Conservation (phyloP, 2,888 invertebrate genomes). For the Andrena dorsata region DNA sequence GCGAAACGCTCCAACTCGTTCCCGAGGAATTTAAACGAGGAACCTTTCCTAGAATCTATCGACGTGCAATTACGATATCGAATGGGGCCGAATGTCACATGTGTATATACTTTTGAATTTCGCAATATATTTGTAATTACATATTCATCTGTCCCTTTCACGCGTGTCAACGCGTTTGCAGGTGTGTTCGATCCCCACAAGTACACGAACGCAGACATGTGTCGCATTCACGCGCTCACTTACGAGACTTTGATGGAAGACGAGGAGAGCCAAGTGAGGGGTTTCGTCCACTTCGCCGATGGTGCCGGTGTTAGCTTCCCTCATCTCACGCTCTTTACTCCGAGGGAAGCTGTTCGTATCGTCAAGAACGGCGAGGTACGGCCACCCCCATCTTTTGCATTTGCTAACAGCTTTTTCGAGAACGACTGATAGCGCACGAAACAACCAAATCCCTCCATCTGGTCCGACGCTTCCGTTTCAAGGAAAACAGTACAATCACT, state of each 20-base stretch:
- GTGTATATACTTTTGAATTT: neutral
- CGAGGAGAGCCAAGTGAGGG: constrained; percentile 92
- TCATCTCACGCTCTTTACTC: constrained; percentile 91
- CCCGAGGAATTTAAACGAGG: neutral
- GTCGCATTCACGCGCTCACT: constrained; percentile 91
- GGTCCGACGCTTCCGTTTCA: constrained; percentile 55
- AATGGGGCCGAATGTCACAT: neutral
- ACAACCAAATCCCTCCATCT: neutral
- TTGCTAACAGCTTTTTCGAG: neutral
- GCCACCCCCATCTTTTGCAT: neutral
- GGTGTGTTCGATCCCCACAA: constrained; percentile 92
- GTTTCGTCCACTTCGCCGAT: constrained; percentile 92
- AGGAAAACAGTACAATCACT: constrained; percentile 69
- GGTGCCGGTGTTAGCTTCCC: constrained; percentile 91
- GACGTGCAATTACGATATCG: neutral
- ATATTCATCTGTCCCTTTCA: neutral
- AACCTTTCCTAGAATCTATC: neutral
- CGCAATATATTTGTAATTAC: neutral
- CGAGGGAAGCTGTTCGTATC: constrained; percentile 91
- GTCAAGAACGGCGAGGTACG: constrained; percentile 92
- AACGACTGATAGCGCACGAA: too few species aligned
- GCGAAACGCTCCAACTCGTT: constrained; percentile 1
- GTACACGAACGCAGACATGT: constrained; percentile 92
- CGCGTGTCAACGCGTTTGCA: constrained; percentile 78
- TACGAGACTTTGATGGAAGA: constrained; percentile 93